phyloP scores from a whole-genome alignment of 2,797 vertebrate species.

The Sebastes melanostomus region DNA sequence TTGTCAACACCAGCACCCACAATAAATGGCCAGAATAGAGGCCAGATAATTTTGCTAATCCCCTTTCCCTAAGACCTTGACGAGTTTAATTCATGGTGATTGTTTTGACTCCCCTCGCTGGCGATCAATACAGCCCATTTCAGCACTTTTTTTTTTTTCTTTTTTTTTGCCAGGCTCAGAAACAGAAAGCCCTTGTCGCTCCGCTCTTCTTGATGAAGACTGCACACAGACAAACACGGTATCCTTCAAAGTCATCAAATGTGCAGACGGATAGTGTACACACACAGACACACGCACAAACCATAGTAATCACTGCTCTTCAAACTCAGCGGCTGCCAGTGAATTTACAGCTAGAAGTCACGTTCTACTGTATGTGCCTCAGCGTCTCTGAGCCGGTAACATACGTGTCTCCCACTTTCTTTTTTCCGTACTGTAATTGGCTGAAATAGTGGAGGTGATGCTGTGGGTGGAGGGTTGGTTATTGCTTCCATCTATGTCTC shows the following conservation, averaged over 20 bases:
- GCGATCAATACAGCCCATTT: slow-evolving; percentile 76
- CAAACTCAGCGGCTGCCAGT: slow-evolving; percentile 11
- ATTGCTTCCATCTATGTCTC: slow-evolving; percentile 50
- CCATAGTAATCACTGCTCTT: neutral
- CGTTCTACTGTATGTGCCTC: slow-evolving; percentile 20
- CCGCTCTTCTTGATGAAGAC: slow-evolving; percentile 45
- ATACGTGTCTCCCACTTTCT: slow-evolving; percentile 17
- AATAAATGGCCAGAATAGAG: slow-evolving; percentile 60
- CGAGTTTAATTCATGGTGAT: slow-evolving; percentile 80
- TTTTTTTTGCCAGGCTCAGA: slow-evolving; percentile 26
- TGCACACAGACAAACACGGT: slow-evolving; percentile 32
- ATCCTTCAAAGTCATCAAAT: slow-evolving; percentile 66
- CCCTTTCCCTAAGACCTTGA: slow-evolving; percentile 78
- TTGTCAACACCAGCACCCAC: slow-evolving; percentile 60
- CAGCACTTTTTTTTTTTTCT: slow-evolving; percentile 55
- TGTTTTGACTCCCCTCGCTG: slow-evolving; percentile 69
- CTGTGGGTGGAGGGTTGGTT: slow-evolving; percentile 19
- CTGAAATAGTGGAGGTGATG: slow-evolving; percentile 25
- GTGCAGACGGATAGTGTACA: slow-evolving; percentile 18
- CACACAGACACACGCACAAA: neutral
- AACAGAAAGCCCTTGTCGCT: slow-evolving; percentile 52
- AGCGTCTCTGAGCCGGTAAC: neutral
- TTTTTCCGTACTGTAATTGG: slow-evolving; percentile 44
- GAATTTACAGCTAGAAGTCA: slow-evolving; percentile 33
- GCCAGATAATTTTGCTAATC: slow-evolving; percentile 78